Evolutionary conservation across 2,113 vertebrate genomes (phyloP).

Genomic region (Prochilodus magdalenae): DNA sequence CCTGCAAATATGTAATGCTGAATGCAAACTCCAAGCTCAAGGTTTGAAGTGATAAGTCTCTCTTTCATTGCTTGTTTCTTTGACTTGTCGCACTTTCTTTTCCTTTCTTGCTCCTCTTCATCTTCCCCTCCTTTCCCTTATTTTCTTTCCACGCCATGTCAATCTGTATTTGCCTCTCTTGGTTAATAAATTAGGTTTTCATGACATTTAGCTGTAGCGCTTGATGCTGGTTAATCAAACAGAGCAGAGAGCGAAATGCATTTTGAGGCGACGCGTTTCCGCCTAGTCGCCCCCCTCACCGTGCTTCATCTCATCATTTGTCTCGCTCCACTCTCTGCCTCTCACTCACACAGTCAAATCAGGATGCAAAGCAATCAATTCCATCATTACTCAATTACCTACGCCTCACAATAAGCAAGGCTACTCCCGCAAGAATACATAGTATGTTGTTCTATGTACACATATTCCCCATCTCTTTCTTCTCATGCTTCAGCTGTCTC

Average conservation of each 20-base stretch:
- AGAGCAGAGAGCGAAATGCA: slow-evolving; percentile 21
- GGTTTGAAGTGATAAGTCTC: slow-evolving; percentile 57
- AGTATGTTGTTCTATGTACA: background rate
- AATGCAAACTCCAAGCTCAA: slow-evolving; percentile 83
- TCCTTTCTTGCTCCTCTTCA: background rate
- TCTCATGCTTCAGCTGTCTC: background rate
- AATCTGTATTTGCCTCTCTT: slow-evolving; percentile 29
- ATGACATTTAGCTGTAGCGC: slow-evolving; percentile 45
- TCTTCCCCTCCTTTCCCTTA: background rate
- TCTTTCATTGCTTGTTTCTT: background rate
- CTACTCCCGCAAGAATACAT: slow-evolving; percentile 19
- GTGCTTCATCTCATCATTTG: slow-evolving; percentile 38
- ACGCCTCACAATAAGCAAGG: slow-evolving; percentile 33
- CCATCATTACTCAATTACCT: slow-evolving; percentile 46
- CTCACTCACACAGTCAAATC: slow-evolving; percentile 48
- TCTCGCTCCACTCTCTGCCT: slow-evolving; percentile 31
- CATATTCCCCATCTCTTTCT: background rate
- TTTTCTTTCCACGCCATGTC: background rate
- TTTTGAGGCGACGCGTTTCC: slow-evolving; percentile 2
- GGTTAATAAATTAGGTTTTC: slow-evolving; percentile 45
- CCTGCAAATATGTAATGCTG: slow-evolving; percentile 75
- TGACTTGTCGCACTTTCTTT: background rate
- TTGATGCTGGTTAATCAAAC: slow-evolving; percentile 45
- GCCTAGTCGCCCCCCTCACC: slow-evolving; percentile 1
- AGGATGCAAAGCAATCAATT: slow-evolving; percentile 46